Evolutionary conservation across 2,113 vertebrate genomes (phyloP), one percentile per base, ranked within the genome.

Genomic region (Hippocampus comes): DNA sequence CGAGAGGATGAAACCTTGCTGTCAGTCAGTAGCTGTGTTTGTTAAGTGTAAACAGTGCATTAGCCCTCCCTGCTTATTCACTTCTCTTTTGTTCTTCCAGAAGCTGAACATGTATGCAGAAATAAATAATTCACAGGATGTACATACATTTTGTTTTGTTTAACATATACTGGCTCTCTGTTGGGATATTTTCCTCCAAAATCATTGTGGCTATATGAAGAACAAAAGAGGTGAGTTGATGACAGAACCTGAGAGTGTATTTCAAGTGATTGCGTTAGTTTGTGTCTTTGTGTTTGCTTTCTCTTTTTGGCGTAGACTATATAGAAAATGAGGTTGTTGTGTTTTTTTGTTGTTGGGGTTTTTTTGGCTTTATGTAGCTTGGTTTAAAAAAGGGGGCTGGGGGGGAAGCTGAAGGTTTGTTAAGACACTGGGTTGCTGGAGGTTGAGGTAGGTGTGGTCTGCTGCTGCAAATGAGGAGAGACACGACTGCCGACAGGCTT

Each of bases 291-390:
- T 77, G 78, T 85, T 56, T 55, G 75, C 72, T 80, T 76, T 74
- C 70, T 51, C 74, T 88, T 91, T 92, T 93, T 93, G 92, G 93
- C 90, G 89, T 92, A 89, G 78, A 81, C 82, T 86, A 70, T 77
- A 91, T 94, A 94, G 92, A 93, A 93, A 89, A 91, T 89, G 84
- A 94, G 95, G 89, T 93, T 94, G 90, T 91, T 53, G n/a, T 20
- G 59, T 60, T 60, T 5, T 61, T 21, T 53, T 53, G 6, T 38
- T 38, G 34, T 38, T 38, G 34, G 34, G 34, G 17, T 60, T 27
- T 25, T 93, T 95, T 95, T 95, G 91, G 93, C 93, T 83, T 95
- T 90, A 79, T 87, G 92, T 90, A 92, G 80, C 9, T 57, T 89
- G 84, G 78, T 85, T 67, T 89, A 81, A 84, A 74, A 34, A 70